phyloP scores from a whole-genome alignment of 2,888 invertebrate species.

The Lampropteryx suffumata region DNA sequence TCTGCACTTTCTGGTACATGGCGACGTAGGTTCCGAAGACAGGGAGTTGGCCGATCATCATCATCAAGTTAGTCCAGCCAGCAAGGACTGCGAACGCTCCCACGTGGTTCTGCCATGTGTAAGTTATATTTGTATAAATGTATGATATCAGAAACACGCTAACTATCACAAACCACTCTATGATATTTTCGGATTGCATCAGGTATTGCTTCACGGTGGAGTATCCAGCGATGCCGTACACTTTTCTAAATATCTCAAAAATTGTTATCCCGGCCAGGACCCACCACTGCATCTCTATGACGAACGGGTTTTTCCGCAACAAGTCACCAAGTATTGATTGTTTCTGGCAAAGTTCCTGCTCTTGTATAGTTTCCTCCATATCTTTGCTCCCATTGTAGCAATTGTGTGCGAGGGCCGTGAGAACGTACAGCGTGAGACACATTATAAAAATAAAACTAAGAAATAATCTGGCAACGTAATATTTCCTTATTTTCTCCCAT shows the following conservation, averaged over 20 bases:
- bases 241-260: slow-evolving; percentile 90
- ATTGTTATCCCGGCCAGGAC: slow-evolving; percentile 89
- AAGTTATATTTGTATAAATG: slow-evolving; percentile 88
- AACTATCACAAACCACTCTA: slow-evolving; percentile 93
- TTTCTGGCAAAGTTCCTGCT: slow-evolving; percentile 89
- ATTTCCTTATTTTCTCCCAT: slow-evolving; percentile 95
- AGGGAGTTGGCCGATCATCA: slow-evolving; percentile 94
- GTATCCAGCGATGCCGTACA: slow-evolving; percentile 92
- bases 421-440: slow-evolving; percentile 90
- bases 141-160: slow-evolving; percentile 93
- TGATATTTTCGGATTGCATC: slow-evolving; percentile 91
- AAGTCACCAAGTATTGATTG: slow-evolving; percentile 90
- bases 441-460: slow-evolving; percentile 91
- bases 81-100: slow-evolving; percentile 93
- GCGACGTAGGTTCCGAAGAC: slow-evolving; percentile 95
- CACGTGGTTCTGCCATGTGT: slow-evolving; percentile 93
- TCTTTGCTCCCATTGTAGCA: slow-evolving; percentile 92
- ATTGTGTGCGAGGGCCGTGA: slow-evolving; percentile 92
- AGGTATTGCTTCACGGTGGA: slow-evolving; percentile 91
- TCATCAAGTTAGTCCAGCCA: slow-evolving; percentile 95
- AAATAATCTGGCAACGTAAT: slow-evolving; percentile 90
- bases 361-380: slow-evolving; percentile 87
- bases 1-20: slow-evolving; percentile 94
- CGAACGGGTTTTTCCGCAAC: slow-evolving; percentile 87
- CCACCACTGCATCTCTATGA: slow-evolving; percentile 93